These are phyloP conservation scores for Electrophaes corylata DNA, from an alignment of 2,888 invertebrate genomes.

Conservation along the genomic window DNA sequence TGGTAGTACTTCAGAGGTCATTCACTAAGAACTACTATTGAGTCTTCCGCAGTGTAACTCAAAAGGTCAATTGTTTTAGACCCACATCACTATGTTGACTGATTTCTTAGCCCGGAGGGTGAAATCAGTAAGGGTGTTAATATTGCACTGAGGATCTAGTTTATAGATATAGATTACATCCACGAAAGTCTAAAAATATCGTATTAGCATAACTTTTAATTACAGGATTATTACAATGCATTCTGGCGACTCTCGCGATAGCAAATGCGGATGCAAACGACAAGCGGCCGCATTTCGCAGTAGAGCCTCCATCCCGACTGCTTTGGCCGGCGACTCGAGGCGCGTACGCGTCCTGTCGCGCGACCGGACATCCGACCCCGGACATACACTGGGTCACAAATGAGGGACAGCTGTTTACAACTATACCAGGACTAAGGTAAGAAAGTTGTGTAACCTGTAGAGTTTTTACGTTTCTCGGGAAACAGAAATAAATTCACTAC, in stretches of 20 bases:
- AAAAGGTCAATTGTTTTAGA: no score
- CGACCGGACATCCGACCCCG: slow-evolving; percentile 70
- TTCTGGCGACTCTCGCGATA: slow-evolving; percentile 55
- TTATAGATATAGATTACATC: no score
- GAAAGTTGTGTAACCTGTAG: neutral
- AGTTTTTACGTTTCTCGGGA: neutral
- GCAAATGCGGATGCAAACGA: slow-evolving; percentile 58
- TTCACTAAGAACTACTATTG: no score
- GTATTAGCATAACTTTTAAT: slow-evolving; percentile 4
- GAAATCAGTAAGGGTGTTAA: no score
- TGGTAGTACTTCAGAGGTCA: no score
- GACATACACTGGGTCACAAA: slow-evolving; percentile 77
- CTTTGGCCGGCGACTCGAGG: slow-evolving; percentile 77
- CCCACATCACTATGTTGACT: no score
- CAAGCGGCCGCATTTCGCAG: slow-evolving; percentile 73
- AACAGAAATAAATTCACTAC: no score
- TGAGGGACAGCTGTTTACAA: slow-evolving; percentile 75
- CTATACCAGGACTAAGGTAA: slow-evolving; percentile 76
- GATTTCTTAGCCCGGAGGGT: no score
- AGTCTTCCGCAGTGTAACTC: no score
- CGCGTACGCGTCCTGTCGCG: slow-evolving; percentile 71
- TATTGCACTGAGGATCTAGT: no score
- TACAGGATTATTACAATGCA: slow-evolving; percentile 45
- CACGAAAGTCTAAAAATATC: no score
- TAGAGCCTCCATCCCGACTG: slow-evolving; percentile 72